phyloP scores from a whole-genome alignment of 2,797 vertebrate genomes.

The Poecilia velifera region DNA sequence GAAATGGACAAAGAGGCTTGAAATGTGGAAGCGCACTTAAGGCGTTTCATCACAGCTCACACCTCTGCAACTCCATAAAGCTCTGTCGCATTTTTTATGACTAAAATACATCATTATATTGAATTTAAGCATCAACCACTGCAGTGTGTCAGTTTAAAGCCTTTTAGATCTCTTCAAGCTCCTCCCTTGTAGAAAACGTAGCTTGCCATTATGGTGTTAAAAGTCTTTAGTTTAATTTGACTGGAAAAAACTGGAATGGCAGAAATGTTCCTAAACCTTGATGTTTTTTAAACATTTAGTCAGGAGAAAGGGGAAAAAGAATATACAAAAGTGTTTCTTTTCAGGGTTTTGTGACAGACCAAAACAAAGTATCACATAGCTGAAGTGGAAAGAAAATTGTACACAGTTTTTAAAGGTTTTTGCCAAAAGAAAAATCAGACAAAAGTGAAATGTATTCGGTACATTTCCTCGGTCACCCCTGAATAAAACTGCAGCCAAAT shows the following conservation, averaged over 20 bases:
- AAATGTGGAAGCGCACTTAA: constrained; percentile 12
- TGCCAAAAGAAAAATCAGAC: not conserved
- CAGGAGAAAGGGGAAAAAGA: not conserved
- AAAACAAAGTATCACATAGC: not conserved
- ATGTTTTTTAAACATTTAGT: not conserved
- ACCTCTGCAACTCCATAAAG: not conserved
- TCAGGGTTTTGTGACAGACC: not conserved
- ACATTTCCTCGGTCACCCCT: not conserved
- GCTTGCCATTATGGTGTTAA: not conserved
- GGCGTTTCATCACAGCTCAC: constrained; percentile 22
- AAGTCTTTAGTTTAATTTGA: not conserved
- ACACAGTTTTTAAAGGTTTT: not conserved
- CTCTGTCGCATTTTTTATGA: not conserved
- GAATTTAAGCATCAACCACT: not conserved
- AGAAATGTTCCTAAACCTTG: not conserved
- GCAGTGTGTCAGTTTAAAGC: not conserved
- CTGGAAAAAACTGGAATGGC: not conserved
- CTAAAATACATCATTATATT: not conserved
- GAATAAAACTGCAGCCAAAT: not conserved
- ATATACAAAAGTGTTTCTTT: not conserved
- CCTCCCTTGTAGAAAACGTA: not conserved
- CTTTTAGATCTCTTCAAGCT: not conserved
- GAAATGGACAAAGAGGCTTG: not conserved
- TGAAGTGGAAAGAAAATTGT: not conserved
- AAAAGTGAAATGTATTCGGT: not conserved